Conservation (phyloP, 2,113 vertebrate genomes). For the Sigmodon hispidus region DNA sequence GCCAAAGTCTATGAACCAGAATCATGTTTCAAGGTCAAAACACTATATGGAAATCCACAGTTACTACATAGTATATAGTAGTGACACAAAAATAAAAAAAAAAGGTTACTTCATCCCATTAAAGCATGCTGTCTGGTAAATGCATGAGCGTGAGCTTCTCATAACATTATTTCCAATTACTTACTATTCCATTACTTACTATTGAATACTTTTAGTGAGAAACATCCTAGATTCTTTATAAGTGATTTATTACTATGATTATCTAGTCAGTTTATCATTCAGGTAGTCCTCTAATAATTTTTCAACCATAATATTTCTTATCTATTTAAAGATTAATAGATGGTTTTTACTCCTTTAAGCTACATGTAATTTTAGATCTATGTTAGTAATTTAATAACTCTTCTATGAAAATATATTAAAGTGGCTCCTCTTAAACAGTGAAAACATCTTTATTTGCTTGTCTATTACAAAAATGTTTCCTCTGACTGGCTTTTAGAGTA, state of each 20-base stretch:
- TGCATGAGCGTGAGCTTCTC: slow-evolving; percentile 1
- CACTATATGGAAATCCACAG: background rate
- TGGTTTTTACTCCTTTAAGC: background rate
- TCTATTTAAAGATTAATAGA: background rate
- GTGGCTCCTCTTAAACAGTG: background rate
- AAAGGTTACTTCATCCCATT: background rate
- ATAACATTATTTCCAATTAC: background rate
- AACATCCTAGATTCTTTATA: background rate
- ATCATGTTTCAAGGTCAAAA: background rate
- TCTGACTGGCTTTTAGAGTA: slow-evolving; percentile 42
- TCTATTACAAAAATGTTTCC: slow-evolving; percentile 56
- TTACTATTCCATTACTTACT: background rate
- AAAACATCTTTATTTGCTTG: slow-evolving; percentile 1
- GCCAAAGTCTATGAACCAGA: background rate
- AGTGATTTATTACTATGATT: background rate
- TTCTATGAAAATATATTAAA: background rate
- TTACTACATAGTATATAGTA: background rate
- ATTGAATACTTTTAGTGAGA: background rate
- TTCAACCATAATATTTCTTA: slow-evolving; percentile 20
- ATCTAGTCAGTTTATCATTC: background rate
- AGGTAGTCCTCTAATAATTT: background rate
- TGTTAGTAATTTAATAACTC: slow-evolving; percentile 39
- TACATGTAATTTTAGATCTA: background rate
- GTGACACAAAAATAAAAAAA: background rate
- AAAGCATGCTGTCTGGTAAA: background rate